phyloP scores from a whole-genome alignment of 1,140 invertebrate species.

The Anoplolepis gracilipes region DNA sequence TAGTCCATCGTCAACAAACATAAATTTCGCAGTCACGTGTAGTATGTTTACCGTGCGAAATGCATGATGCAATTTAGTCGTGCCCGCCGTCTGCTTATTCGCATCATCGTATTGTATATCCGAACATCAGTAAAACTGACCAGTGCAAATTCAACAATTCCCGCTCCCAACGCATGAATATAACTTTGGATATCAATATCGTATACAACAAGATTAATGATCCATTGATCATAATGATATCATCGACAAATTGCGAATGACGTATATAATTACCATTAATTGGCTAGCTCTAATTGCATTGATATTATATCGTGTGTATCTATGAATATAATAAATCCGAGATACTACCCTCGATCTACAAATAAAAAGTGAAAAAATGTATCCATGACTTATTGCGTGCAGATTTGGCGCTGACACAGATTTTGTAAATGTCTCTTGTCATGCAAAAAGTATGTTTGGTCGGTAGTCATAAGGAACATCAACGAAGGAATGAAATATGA shows the following conservation, averaged over 20 bases:
- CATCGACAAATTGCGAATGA: neutral
- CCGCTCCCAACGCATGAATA: neutral
- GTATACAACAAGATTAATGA: neutral
- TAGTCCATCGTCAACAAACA: neutral
- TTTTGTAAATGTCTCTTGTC: neutral
- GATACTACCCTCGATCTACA: no score
- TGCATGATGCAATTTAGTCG: neutral
- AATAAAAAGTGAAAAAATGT: neutral
- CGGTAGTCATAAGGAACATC: neutral
- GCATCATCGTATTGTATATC: neutral
- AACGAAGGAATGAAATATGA: conserved; percentile 40
- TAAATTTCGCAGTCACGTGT: neutral
- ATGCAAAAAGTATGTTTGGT: neutral
- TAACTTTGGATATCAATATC: neutral
- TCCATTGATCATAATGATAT: neutral
- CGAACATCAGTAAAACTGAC: neutral
- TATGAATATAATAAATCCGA: no score
- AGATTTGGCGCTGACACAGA: neutral
- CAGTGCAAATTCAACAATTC: neutral
- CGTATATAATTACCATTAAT: neutral
- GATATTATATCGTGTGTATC: neutral
- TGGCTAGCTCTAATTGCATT: no score
- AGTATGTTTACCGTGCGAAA: neutral
- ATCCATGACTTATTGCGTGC: neutral
- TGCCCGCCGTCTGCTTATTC: neutral